phyloP scores from a whole-genome alignment of 2,797 vertebrate genomes.

The Sorex maritimensis region DNA sequence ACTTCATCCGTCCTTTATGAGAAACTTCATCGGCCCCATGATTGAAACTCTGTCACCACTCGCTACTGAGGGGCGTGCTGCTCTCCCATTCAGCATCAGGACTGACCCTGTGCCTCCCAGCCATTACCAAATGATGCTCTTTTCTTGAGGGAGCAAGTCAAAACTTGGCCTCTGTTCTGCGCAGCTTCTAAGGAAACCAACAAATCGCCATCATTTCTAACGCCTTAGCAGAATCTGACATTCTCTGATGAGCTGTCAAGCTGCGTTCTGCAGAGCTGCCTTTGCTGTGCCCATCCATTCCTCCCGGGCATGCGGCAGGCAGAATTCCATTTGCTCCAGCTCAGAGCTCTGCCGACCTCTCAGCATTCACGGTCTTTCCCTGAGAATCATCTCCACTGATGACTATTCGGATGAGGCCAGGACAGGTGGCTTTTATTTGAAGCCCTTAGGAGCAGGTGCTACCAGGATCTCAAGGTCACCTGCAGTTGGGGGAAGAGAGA shows the following conservation, averaged over 20 bases:
- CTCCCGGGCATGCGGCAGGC: no score
- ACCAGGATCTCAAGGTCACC: not conserved
- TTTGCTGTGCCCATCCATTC: not conserved
- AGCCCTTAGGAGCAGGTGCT: not conserved
- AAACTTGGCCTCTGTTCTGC: slow-evolving; percentile 63
- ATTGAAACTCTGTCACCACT: not conserved
- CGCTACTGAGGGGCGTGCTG: not conserved
- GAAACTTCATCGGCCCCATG: not conserved
- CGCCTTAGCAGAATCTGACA: slow-evolving; percentile 16
- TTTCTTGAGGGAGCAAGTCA: slow-evolving; percentile 60
- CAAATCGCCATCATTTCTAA: slow-evolving; percentile 74
- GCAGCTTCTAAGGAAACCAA: slow-evolving; percentile 74
- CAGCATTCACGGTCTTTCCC: not conserved
- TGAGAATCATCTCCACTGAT: not conserved
- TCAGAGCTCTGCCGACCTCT: not conserved
- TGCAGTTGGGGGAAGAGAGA: not conserved
- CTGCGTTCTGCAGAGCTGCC: slow-evolving; percentile 1
- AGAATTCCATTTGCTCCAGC: not conserved
- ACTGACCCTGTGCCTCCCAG: slow-evolving; percentile 11
- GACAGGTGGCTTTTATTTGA: not conserved
- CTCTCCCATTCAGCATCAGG: not conserved
- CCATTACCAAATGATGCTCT: slow-evolving; percentile 56
- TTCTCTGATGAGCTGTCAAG: slow-evolving; percentile 28
- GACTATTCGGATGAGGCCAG: not conserved
- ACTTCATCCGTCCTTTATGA: no score